phyloP scores from a whole-genome alignment of 2,797 vertebrate genomes.

The Hypotaenidia okinawae region DNA sequence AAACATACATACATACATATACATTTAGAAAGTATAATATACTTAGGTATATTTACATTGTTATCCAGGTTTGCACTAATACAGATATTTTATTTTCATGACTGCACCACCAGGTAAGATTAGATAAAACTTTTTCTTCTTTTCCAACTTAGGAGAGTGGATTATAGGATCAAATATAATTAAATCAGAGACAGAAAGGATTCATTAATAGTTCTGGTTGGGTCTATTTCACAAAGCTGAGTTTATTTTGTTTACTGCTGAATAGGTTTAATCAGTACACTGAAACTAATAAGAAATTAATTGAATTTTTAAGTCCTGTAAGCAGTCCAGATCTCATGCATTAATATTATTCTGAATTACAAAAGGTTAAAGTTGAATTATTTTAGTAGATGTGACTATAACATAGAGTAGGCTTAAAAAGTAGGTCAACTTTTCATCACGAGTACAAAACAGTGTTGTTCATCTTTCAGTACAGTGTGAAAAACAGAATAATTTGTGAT shows the following conservation, averaged over 20 bases:
- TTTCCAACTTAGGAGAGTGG: constrained; percentile 46
- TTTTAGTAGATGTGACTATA: constrained; percentile 58
- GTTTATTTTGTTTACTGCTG: constrained; percentile 66
- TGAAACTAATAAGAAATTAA: constrained; percentile 74
- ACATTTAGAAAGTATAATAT: background rate
- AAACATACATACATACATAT: background rate
- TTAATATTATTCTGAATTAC: constrained; percentile 71
- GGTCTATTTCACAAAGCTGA: constrained; percentile 52
- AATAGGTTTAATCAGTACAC: constrained; percentile 48
- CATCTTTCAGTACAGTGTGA: background rate
- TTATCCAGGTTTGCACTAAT: background rate
- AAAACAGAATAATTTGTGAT: background rate
- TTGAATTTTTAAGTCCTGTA: constrained; percentile 72
- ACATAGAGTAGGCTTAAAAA: constrained; percentile 47
- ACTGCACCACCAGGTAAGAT: constrained; percentile 38
- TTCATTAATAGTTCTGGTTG: constrained; percentile 48
- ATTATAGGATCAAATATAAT: constrained; percentile 58
- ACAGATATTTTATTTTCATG: constrained; percentile 48
- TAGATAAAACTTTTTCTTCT: constrained; percentile 49
- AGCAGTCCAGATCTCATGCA: constrained; percentile 47
- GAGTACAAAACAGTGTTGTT: constrained; percentile 11
- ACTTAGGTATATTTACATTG: background rate
- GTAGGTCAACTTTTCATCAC: constrained; percentile 34
- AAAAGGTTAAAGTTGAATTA: constrained; percentile 63
- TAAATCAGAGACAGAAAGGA: constrained; percentile 49